Percentiles rank a stretch among this genome's conserved stretches.
Conservation (phyloP, 2,888 invertebrate species). For the Drosophila paranaensis region DNA sequence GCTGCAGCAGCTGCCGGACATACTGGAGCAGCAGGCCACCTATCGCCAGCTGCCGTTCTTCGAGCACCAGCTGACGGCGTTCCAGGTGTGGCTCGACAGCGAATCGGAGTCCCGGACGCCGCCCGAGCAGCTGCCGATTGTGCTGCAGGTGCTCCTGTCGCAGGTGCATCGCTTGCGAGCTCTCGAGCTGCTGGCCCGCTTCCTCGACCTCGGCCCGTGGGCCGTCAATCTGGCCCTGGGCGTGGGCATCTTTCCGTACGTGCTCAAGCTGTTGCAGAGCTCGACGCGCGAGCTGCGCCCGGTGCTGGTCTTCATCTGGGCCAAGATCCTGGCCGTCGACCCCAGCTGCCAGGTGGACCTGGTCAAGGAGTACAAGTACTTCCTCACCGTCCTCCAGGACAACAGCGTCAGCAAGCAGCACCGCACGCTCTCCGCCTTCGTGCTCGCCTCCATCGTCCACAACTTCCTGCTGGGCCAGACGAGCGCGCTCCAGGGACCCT, state of each 20-base stretch:
- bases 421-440: slow-evolving; percentile 97
- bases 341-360: slow-evolving; percentile 97
- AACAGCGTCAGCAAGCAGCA: slow-evolving; percentile 92
- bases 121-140: slow-evolving; percentile 98
- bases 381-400: slow-evolving; percentile 96
- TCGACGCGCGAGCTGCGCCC: slow-evolving; percentile 96
- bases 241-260: slow-evolving; percentile 99
- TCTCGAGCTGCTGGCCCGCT: slow-evolving; percentile 95
- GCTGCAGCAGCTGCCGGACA: slow-evolving; percentile 93
- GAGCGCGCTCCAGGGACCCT: slow-evolving; percentile 94
- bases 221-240: slow-evolving; percentile 97
- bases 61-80: slow-evolving; percentile 98
- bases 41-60: slow-evolving; percentile 96
- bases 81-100: slow-evolving; percentile 88
- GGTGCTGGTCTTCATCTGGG: slow-evolving; percentile 98
- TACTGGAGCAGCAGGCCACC: slow-evolving; percentile 87
- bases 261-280: slow-evolving; percentile 97
- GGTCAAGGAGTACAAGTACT: slow-evolving; percentile 98
- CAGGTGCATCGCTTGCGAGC: slow-evolving; percentile 95
- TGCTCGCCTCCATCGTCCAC: slow-evolving; percentile 96
- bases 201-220: slow-evolving; percentile 97
- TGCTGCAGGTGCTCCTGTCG: slow-evolving; percentile 93
- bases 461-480: slow-evolving; percentile 95
- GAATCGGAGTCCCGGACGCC: slow-evolving; percentile 91
- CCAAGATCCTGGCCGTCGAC: slow-evolving; percentile 98